These are phyloP conservation scores for Pediacus dermestoides DNA, from an alignment of 2,888 invertebrate genomes.

Conservation along the genomic window DNA sequence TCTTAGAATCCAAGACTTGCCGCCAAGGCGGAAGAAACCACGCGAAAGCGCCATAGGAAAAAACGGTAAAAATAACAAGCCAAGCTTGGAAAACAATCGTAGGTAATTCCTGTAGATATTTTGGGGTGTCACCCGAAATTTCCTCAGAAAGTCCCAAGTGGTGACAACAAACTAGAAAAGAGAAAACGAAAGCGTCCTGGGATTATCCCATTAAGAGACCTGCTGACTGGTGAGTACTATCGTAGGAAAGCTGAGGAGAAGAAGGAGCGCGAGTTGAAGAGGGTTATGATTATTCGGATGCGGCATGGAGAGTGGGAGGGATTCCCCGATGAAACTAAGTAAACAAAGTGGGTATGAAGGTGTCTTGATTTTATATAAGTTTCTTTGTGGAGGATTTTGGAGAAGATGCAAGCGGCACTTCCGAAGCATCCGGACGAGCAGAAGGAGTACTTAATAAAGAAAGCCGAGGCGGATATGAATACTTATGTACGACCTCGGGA, in stretches of 20 bases:
- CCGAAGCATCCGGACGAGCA: slow-evolving; percentile 66
- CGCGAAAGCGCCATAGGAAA: slow-evolving; percentile 5
- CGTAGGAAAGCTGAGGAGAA: slow-evolving; percentile 36
- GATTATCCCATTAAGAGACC: slow-evolving; percentile 55
- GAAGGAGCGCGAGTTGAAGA: slow-evolving; percentile 33
- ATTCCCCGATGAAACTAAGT: slow-evolving; percentile 27
- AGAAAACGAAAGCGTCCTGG: no score
- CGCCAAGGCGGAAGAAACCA: slow-evolving; percentile 41
- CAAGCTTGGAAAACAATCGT: no score
- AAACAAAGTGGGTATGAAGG: no score
- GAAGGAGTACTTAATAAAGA: slow-evolving; percentile 52
- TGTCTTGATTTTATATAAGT: no score
- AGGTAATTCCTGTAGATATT: no score
- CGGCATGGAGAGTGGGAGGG: slow-evolving; percentile 23
- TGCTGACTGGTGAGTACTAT: slow-evolving; percentile 58
- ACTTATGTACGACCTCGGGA: slow-evolving; percentile 52
- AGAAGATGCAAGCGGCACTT: slow-evolving; percentile 55
- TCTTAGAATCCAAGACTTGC: slow-evolving; percentile 53
- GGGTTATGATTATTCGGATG: no score
- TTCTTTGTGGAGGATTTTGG: slow-evolving; percentile 49
- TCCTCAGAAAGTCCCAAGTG: no score
- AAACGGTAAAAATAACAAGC: no score
- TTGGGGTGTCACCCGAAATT: no score
- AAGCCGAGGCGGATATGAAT: slow-evolving; percentile 55
- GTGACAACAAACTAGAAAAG: no score